Evolutionary conservation across 2,113 vertebrate species (phyloP).

Genomic region (Gulo gulo): DNA sequence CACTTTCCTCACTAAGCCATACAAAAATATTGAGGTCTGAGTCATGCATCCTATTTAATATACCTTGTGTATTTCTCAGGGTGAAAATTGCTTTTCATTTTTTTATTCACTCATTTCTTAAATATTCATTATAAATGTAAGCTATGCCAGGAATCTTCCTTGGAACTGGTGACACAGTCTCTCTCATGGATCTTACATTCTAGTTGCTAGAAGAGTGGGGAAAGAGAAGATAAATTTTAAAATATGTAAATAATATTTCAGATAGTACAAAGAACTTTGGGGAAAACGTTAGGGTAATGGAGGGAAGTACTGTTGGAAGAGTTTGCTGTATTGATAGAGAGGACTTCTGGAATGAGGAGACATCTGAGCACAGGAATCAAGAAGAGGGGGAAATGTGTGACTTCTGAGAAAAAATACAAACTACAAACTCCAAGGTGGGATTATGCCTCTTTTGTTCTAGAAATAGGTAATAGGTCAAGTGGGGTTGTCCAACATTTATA

Average conservation of each 20-base stretch:
- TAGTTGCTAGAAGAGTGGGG: not conserved
- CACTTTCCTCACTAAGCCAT: not conserved
- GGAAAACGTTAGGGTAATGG: not conserved
- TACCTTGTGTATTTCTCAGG: not conserved
- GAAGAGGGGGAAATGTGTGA: not conserved
- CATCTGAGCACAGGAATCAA: not conserved
- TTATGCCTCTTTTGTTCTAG: not conserved
- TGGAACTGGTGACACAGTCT: not conserved
- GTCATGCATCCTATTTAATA: not conserved
- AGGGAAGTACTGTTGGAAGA: too few relatives aligned
- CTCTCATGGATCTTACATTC: not conserved
- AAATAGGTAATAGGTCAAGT: not conserved
- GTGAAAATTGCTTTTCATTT: not conserved
- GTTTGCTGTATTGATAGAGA: not conserved
- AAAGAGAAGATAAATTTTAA: not conserved
- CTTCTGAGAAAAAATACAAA: not conserved
- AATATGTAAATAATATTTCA: not conserved
- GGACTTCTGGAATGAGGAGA: not conserved
- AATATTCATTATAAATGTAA: not conserved
- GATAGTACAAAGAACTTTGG: not conserved
- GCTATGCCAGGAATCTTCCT: not conserved
- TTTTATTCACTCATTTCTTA: not conserved
- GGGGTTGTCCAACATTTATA: not conserved
- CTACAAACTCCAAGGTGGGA: not conserved
- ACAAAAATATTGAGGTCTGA: not conserved